These are phyloP conservation scores for Coreoperca whiteheadi DNA, from an alignment of 2,113 vertebrate species.

Conservation along the genomic window DNA sequence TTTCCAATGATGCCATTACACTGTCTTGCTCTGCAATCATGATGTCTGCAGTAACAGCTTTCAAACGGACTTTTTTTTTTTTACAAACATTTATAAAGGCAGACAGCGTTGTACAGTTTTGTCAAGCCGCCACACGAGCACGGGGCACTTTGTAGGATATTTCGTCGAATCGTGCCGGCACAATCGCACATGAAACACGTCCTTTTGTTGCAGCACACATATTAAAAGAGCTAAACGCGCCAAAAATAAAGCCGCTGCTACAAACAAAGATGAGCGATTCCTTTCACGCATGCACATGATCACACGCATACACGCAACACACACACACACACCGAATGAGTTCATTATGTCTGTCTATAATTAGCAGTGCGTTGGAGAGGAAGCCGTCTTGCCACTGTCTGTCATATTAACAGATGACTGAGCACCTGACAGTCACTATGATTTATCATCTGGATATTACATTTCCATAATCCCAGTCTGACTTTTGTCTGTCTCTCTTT, in stretches of 20 bases:
- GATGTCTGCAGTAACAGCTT: neutral
- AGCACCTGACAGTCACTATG: slow-evolving; percentile 75
- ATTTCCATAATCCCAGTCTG: slow-evolving; percentile 65
- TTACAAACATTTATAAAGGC: neutral
- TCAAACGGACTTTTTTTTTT: neutral
- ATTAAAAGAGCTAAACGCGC: neutral
- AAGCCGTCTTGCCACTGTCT: slow-evolving; percentile 58
- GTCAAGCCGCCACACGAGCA: neutral
- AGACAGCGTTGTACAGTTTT: neutral
- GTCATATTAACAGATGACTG: slow-evolving; percentile 71
- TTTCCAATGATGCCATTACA: neutral
- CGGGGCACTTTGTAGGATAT: neutral
- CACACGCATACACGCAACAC: slow-evolving; percentile 27
- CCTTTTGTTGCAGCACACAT: neutral
- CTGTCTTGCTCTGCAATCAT: slow-evolving; percentile 10
- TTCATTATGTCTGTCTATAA: slow-evolving; percentile 70
- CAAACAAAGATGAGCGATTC: slow-evolving; percentile 11
- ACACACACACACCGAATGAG: slow-evolving; percentile 7
- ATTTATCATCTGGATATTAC: slow-evolving; percentile 77
- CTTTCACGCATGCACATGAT: slow-evolving; percentile 8
- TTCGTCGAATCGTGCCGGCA: neutral
- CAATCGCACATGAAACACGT: neutral
- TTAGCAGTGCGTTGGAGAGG: slow-evolving; percentile 61
- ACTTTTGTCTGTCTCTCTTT: slow-evolving; percentile 24
- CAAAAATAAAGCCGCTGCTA: neutral